These are phyloP conservation scores for Smutsia gigantea DNA, from an alignment of 2,797 vertebrate genomes.

Conservation along the genomic window DNA sequence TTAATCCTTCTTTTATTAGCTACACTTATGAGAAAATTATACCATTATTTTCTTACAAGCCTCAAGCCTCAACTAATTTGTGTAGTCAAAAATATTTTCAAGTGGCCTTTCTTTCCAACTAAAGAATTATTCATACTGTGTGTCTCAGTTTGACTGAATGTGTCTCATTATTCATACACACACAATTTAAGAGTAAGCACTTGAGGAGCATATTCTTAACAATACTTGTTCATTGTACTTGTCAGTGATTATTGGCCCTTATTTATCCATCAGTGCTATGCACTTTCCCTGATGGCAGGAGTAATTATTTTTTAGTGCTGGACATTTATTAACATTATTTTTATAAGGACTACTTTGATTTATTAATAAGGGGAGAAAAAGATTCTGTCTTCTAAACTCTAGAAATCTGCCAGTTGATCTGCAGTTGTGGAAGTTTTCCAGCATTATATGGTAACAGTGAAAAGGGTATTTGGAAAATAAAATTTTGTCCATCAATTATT, in stretches of 20 bases:
- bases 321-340: background rate
- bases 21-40: conserved; percentile 67
- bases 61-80: conserved; percentile 56
- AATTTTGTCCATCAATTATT: background rate
- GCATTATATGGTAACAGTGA: background rate
- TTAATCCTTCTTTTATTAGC: conserved; percentile 71
- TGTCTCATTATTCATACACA: background rate
- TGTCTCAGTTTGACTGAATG: conserved; percentile 14
- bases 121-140: background rate
- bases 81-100: conserved; percentile 60
- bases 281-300: too few relatives aligned
- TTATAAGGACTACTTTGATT: background rate
- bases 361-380: background rate
- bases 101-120: conserved; percentile 37
- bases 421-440: background rate
- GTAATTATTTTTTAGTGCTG: background rate
- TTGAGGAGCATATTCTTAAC: background rate
- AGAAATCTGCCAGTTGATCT: background rate
- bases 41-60: conserved; percentile 55
- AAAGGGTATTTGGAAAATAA: background rate
- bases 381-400: background rate
- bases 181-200: background rate
- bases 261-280: background rate
- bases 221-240: background rate
- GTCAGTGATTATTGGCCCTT: background rate